Evolutionary conservation across 2,888 invertebrate genomes (phyloP).

Genomic region (Aspidapion aeneum): DNA sequence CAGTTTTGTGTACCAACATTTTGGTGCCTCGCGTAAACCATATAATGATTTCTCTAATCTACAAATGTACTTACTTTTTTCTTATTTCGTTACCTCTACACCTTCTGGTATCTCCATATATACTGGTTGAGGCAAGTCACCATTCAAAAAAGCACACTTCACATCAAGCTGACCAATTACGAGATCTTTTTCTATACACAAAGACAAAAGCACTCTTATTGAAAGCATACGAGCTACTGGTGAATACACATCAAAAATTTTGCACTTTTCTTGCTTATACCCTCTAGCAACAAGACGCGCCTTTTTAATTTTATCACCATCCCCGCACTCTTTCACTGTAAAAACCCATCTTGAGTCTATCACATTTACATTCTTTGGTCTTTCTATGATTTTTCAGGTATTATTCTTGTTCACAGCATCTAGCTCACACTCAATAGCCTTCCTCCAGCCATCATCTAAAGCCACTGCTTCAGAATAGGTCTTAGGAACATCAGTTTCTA

Average conservation of each 20-base stretch:
- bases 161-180: constrained; percentile 11
- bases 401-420: constrained; percentile 11
- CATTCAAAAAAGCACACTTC: no score
- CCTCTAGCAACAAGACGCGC: constrained; percentile 15
- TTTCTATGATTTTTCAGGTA: constrained; percentile 14
- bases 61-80: constrained; percentile 9
- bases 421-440: constrained; percentile 21
- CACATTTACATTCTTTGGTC: constrained; percentile 8
- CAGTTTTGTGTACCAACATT: constrained; percentile 12
- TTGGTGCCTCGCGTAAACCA: constrained; percentile 14
- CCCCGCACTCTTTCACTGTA: constrained; percentile 8
- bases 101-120: constrained; percentile 15
- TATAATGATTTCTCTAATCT: constrained; percentile 16
- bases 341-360: constrained; percentile 17
- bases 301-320: constrained; percentile 8
- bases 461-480: constrained; percentile 16
- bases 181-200: constrained; percentile 8
- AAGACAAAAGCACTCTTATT: constrained; percentile 10
- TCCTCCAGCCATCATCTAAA: constrained; percentile 13
- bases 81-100: neutral
- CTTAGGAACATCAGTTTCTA: constrained; percentile 9
- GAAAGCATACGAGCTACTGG: no score
- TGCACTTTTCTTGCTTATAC: constrained; percentile 3
- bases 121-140: no score
- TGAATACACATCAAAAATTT: no score